Evolutionary conservation across 2,797 vertebrate genomes (phyloP).

Genomic region (Acrossocheilus wenchowensis): DNA sequence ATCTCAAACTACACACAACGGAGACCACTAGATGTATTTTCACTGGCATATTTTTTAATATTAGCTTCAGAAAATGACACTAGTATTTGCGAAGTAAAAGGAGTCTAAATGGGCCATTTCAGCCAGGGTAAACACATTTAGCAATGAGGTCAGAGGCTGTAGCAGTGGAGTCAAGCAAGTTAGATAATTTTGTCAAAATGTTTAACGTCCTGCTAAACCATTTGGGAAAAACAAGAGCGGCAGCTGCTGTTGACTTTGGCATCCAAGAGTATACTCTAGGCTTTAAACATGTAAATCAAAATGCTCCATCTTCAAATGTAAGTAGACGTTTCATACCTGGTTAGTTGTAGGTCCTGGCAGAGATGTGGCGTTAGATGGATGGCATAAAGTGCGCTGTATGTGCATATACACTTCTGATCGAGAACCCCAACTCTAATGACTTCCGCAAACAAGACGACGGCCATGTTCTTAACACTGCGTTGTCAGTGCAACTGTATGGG

Average conservation of each 20-base stretch:
- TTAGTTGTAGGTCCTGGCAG: conserved; percentile 74
- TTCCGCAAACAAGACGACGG: conserved; percentile 70
- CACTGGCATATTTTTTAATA: conserved; percentile 79
- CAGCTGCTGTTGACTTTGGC: conserved; percentile 92
- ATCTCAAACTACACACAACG: conserved; percentile 37
- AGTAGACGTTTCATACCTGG: conserved; percentile 80
- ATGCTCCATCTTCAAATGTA: conserved; percentile 79
- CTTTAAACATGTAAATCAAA: conserved; percentile 86
- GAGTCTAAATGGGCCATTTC: conserved; percentile 78
- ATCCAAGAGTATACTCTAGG: conserved; percentile 74
- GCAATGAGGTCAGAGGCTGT: conserved; percentile 94
- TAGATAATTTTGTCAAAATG: conserved; percentile 98
- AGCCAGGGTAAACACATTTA: conserved; percentile 96
- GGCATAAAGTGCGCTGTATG: conserved; percentile 68
- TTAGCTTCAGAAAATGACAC: conserved; percentile 81
- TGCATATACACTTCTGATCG: conserved; percentile 52
- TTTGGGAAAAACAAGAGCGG: conserved; percentile 88
- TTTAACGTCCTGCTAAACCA: conserved; percentile 91
- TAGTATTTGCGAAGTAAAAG: conserved; percentile 80
- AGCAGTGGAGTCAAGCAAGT: conserved; percentile 89
- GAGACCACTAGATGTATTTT: conserved; percentile 72
- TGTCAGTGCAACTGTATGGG: conserved; percentile 68
- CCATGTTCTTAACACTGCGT: conserved; percentile 61
- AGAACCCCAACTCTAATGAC: conserved; percentile 73
- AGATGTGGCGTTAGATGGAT: conserved; percentile 65